Evolutionary conservation across 2,113 vertebrate genomes (phyloP).

Genomic region (Oplegnathus fasciatus): DNA sequence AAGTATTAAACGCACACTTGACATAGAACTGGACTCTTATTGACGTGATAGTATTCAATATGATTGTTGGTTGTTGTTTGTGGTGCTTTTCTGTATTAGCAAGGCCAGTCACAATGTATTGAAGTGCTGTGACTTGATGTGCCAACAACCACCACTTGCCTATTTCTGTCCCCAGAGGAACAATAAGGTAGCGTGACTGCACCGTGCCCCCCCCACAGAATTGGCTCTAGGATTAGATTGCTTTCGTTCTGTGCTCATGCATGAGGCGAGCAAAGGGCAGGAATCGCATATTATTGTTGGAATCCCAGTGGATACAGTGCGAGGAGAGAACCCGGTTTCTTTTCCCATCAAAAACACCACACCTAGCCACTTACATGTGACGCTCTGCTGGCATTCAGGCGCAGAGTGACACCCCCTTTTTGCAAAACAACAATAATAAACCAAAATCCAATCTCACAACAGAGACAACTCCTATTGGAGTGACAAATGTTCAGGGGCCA

Average conservation of each 20-base stretch:
- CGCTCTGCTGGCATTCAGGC: constrained; percentile 47
- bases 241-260: constrained; percentile 59
- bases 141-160: constrained; percentile 62
- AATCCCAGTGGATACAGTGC: constrained; percentile 56
- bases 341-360: constrained; percentile 45
- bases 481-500: constrained; percentile 80
- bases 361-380: constrained; percentile 38
- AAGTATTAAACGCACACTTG: not conserved
- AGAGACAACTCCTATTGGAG: constrained; percentile 74
- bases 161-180: constrained; percentile 66
- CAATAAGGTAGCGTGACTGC: constrained; percentile 62
- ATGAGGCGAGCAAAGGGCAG: constrained; percentile 63
- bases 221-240: constrained; percentile 61
- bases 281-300: constrained; percentile 59
- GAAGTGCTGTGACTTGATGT: constrained; percentile 53
- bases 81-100: constrained; percentile 13
- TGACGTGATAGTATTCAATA: constrained; percentile 8
- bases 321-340: constrained; percentile 34
- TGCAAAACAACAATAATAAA: constrained; percentile 81
- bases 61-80: not conserved
- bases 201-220: constrained; percentile 37
- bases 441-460: constrained; percentile 82
- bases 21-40: not conserved
- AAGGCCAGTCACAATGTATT: constrained; percentile 41
- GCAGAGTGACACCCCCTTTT: constrained; percentile 47